phyloP scores from a whole-genome alignment of 1,140 invertebrate genomes.

The Rhyzopertha dominica region DNA sequence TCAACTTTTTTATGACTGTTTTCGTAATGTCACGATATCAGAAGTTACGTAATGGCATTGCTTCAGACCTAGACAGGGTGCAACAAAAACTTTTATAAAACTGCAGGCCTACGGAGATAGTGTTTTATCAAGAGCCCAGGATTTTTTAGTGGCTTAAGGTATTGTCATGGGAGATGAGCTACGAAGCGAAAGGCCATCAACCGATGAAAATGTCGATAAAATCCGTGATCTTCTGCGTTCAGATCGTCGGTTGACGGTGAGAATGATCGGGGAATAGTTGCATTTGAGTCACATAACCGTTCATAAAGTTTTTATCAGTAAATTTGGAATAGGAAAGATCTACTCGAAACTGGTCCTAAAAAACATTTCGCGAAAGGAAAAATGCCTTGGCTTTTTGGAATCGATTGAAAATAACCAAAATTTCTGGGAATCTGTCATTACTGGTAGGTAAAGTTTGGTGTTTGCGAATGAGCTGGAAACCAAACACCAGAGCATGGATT shows the following conservation, averaged over 20 bases:
- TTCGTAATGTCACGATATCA: too few species aligned
- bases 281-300: constrained; percentile 18
- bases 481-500: not conserved
- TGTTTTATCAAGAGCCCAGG: too few species aligned
- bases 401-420: constrained; percentile 15
- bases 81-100: constrained; percentile 1
- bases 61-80: constrained; percentile 2
- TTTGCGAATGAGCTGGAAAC: constrained; percentile 1
- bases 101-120: not conserved
- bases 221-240: constrained; percentile 11
- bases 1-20: too few species aligned
- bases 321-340: too few species aligned
- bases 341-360: constrained; percentile 13
- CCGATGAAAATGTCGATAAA: constrained; percentile 14
- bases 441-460: not conserved
- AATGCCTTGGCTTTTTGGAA: constrained; percentile 17
- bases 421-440: constrained; percentile 4
- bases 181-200: constrained; percentile 12
- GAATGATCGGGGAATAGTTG: constrained; percentile 14
- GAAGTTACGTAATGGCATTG: too few species aligned
- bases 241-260: constrained; percentile 13
- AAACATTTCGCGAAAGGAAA: constrained; percentile 16
- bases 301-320: too few species aligned
- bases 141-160: not conserved
- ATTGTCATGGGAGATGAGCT: constrained; percentile 8